Conservation (phyloP, 2,888 invertebrate genomes). For the Drosophila algonquin region DNA sequence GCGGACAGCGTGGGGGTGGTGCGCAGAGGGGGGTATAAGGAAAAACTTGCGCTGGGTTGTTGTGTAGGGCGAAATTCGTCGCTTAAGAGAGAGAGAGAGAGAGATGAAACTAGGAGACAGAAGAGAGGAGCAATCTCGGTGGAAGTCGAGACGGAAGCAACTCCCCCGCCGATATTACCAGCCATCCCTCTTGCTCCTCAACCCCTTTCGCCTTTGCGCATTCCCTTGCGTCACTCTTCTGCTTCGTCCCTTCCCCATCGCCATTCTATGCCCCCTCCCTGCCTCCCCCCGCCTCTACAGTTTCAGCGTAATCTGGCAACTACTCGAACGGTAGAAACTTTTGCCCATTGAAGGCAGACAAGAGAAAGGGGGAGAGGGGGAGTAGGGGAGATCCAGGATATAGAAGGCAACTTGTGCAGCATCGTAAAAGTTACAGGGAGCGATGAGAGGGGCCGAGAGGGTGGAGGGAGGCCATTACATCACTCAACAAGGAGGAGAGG, state of each 20-base stretch:
- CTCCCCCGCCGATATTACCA: slow-evolving; percentile 21
- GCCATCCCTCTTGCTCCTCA: neutral
- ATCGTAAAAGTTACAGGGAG: slow-evolving; percentile 70
- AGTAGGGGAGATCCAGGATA: slow-evolving; percentile 1
- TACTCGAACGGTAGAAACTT: slow-evolving; percentile 74
- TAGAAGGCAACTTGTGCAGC: slow-evolving; percentile 55
- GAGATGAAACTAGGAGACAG: neutral
- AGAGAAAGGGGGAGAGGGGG: slow-evolving; percentile 5
- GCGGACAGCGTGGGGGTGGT: neutral
- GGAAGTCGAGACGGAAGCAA: slow-evolving; percentile 64
- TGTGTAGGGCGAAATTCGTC: slow-evolving; percentile 49
- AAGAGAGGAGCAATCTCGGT: slow-evolving; percentile 55
- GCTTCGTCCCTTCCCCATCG: neutral
- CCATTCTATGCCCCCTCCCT: neutral
- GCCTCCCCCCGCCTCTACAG: neutral
- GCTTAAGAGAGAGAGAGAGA: slow-evolving; percentile 42
- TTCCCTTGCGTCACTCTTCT: neutral
- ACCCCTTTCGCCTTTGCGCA: neutral
- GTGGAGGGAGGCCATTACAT: slow-evolving; percentile 12
- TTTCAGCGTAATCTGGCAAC: slow-evolving; percentile 64
- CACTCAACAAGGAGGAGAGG: slow-evolving; percentile 10
- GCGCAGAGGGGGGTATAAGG: neutral
- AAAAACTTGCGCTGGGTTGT: too few relatives aligned
- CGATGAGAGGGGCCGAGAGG: slow-evolving; percentile 15
- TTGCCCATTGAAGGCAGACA: slow-evolving; percentile 22